Percentiles rank a stretch among this genome's conserved stretches.
Evolutionary conservation across 2,888 invertebrate genomes (phyloP).

Genomic region (Morpho helenor): DNA sequence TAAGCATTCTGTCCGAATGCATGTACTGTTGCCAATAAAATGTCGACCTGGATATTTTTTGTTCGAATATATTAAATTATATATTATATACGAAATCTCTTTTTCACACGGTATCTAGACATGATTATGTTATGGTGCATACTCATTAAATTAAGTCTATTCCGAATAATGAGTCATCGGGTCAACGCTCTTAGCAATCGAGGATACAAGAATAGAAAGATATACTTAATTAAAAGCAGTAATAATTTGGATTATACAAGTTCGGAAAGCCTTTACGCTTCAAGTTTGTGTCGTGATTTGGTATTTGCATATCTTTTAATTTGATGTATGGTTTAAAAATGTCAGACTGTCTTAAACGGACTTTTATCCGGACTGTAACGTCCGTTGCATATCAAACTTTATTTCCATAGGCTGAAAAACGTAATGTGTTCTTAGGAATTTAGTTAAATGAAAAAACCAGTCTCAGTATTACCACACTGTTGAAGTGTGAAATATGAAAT

Average conservation of each 20-base stretch:
- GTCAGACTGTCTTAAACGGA: slow-evolving; percentile 25
- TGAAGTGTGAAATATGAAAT: slow-evolving; percentile 79
- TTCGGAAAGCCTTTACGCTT: slow-evolving; percentile 54
- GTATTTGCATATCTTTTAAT: slow-evolving; percentile 70
- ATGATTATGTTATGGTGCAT: slow-evolving; percentile 18
- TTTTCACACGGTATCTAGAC: slow-evolving; percentile 52
- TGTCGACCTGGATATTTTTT: slow-evolving; percentile 68
- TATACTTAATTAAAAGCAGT: slow-evolving; percentile 71
- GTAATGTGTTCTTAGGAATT: slow-evolving; percentile 32
- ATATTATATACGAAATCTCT: slow-evolving; percentile 51
- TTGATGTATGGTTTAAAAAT: slow-evolving; percentile 52
- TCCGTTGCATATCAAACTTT: slow-evolving; percentile 35
- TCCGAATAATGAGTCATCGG: slow-evolving; percentile 42
- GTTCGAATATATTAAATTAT: slow-evolving; percentile 38
- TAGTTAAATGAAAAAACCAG: slow-evolving; percentile 63
- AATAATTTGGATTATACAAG: slow-evolving; percentile 64
- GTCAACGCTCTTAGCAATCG: slow-evolving; percentile 55
- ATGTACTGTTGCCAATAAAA: slow-evolving; percentile 65
- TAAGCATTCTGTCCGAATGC: slow-evolving; percentile 70
- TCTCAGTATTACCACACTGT: slow-evolving; percentile 63
- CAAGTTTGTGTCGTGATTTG: slow-evolving; percentile 42
- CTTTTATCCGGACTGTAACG: neutral
- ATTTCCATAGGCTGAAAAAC: slow-evolving; percentile 30
- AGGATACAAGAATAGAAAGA: slow-evolving; percentile 62
- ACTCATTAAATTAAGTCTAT: slow-evolving; percentile 23